phyloP scores from a whole-genome alignment of 2,888 invertebrate genomes.

The Odontothrips loti region DNA sequence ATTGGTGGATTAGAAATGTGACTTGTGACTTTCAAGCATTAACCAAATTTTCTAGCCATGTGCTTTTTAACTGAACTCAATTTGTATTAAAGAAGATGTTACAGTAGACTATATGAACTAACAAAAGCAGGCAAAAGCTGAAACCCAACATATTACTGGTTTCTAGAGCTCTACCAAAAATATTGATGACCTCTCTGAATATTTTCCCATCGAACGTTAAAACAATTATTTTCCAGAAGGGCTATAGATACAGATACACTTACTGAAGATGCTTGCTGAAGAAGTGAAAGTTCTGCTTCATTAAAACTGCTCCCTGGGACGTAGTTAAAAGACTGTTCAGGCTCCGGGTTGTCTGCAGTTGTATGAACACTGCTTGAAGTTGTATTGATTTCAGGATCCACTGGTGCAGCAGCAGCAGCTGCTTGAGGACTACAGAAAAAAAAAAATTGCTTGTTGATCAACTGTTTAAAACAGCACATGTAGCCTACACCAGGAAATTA shows the following conservation, averaged over 20 bases:
- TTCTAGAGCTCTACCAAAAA: no score
- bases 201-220: no score
- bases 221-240: no score
- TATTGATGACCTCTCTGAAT: no score
- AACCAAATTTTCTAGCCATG: neutral
- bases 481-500: no score
- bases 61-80: no score
- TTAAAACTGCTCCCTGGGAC: neutral
- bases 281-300: neutral
- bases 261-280: neutral
- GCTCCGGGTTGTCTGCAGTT: neutral
- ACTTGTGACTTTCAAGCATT: neutral
- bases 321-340: neutral
- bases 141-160: neutral
- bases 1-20: no score
- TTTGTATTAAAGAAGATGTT: no score
- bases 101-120: no score
- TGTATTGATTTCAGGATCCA: neutral
- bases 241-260: neutral
- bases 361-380: neutral
- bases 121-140: no score
- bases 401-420: neutral
- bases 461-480: neutral
- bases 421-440: neutral
- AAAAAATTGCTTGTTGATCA: neutral